Evolutionary conservation across 2,797 vertebrate genomes (phyloP), one percentile per base, ranked within the genome.

Genomic region (Enteromius unitaeniatus): DNA sequence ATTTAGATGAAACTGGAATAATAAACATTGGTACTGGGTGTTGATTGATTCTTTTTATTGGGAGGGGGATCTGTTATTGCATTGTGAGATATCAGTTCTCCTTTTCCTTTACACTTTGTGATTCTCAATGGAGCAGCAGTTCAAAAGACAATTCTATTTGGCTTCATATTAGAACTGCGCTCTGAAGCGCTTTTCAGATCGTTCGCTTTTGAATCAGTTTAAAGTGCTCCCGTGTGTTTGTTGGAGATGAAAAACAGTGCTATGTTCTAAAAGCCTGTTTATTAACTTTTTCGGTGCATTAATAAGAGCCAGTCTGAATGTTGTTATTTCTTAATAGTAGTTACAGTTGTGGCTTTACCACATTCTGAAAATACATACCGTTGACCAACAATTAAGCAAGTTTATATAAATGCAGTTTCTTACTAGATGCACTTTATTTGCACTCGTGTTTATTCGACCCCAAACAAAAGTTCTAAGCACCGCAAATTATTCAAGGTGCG

Each of bases 131-230:
- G 90, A 92, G 83, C 55, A 69, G 85, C 76, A 84, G 91, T 93
- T 94, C 92, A 93, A 94, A 94, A 90, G 91, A 92, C 87, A 79
- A 82, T 55, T 91, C 88, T 92, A 91, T 91, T 91, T 92, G 91
- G 90, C 89, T 82, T 89, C 88, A 88, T 87, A 86, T 80, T 91
- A 86, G 88, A 92, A 89, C 91, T 47, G 82, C 69, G 88, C 90
- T 93, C 87, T 92, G 87, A 92, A 88, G 89, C 82, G 82, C 86
- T 88, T 77, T 88, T 86, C 90, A 87, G 85, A 89, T 84, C 67
- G 23, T 88, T 58, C 8, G 86, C 74, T 83, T 93, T 94, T 93
- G 89, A 93, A 90, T 81, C 86, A 8, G 92, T 89, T 90, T 89
- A 91, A 91, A 92, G 92, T 90, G 84, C 88, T 89, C 14, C 87